Evolutionary conservation across 2,113 vertebrate genomes (phyloP), one percentile per base, ranked within the genome.

Genomic region (Burhinus oedicnemus): DNA sequence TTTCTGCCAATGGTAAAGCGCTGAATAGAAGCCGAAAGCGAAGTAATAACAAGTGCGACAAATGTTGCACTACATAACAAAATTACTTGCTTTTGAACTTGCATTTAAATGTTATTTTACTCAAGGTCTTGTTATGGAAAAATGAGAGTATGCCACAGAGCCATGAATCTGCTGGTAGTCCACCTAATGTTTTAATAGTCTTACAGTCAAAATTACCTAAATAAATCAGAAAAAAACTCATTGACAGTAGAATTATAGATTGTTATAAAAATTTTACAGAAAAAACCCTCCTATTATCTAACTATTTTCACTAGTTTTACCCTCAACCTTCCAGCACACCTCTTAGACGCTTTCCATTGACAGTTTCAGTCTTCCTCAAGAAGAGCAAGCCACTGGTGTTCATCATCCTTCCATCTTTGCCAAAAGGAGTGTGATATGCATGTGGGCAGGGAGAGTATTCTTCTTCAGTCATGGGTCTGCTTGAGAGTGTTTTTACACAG

Each of bases 201-300:
- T 57, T 64, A 68, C 11, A n/a, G 26, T 27, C 7, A 65, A 88
- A 77, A 58, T 44, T 10, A 58, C 34, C 6, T 38, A 62, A 72
- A 42, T 76, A n/a, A 62, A 74, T 49, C 5, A 70, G 36, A 26
- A 71, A 74, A 30, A 1, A 5, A 0, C 8, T 66, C 4, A 5
- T 13, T 75, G 25, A 51, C 40, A 52, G 25, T 15, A 34, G 3
- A 61, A 9, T 58, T 74, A 23, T 15, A 72, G 8, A 49, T 32
- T 5, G 1, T 38, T 62, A 29, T 11, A 18, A 2, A 9, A 2
- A 32, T 70, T 62, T 89, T 42, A 32, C 8, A 47, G 44, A n/a
- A 82, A 49, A 14, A 0, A 0, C 1, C 8, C 5, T 54, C 5
- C 1, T 27, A 5, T 71, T 57, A 62, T 13, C 32, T 32, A 22